Percentiles rank a stretch among this genome's conserved stretches.
Evolutionary conservation across 2,888 invertebrate species (phyloP).

Genomic region (Apodemia zela): DNA sequence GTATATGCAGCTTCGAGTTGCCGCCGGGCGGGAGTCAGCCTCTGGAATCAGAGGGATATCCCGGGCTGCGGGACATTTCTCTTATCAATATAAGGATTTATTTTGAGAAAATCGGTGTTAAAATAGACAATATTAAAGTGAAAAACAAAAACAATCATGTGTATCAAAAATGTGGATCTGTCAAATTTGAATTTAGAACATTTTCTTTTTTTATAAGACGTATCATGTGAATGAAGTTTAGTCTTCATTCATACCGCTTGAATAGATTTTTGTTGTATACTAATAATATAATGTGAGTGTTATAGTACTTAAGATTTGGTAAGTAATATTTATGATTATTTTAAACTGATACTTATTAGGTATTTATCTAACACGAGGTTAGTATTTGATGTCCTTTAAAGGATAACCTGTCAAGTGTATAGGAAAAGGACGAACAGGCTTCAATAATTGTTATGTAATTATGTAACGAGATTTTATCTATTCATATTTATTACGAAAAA

Average conservation of each 20-base stretch:
- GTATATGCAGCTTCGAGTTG: slow-evolving; percentile 65
- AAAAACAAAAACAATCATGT: slow-evolving; percentile 32
- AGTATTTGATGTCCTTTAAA: neutral
- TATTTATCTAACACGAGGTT: neutral
- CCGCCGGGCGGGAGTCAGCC: slow-evolving; percentile 61
- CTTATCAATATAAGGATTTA: neutral
- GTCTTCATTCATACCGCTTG: slow-evolving; percentile 34
- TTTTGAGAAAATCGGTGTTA: neutral
- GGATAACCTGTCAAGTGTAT: neutral
- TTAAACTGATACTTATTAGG: neutral
- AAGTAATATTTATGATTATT: neutral
- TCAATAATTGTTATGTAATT: slow-evolving; percentile 2
- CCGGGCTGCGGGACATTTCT: slow-evolving; percentile 44
- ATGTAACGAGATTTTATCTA: no score
- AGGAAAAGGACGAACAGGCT: neutral
- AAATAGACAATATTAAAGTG: neutral
- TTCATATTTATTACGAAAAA: no score
- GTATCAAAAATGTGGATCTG: slow-evolving; percentile 35
- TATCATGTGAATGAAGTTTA: slow-evolving; percentile 43
- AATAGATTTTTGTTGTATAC: slow-evolving; percentile 2
- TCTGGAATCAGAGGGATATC: slow-evolving; percentile 62
- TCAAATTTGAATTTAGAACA: slow-evolving; percentile 50
- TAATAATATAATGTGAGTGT: slow-evolving; percentile 1
- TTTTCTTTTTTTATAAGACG: slow-evolving; percentile 37
- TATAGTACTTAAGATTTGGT: neutral